A percentile compares a stretch with the other conserved stretches of the same genome.
Evolutionary conservation across 2,888 invertebrate genomes (phyloP).

Genomic region (Oegoconia quadripuncta): DNA sequence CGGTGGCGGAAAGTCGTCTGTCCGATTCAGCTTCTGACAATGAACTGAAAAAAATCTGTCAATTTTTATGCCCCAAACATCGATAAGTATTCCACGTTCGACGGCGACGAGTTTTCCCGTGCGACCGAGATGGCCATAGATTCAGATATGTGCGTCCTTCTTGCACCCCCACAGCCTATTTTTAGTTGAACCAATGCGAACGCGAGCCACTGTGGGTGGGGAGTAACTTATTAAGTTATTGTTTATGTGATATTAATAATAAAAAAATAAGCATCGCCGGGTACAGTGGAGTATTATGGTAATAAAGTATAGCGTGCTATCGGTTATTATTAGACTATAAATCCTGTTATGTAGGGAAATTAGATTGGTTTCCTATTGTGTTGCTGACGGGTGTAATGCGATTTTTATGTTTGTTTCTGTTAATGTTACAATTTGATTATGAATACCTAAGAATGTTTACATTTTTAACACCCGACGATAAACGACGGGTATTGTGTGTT

Average conservation of each 20-base stretch:
- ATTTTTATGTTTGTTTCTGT: slow-evolving; percentile 54
- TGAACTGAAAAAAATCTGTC: slow-evolving; percentile 79
- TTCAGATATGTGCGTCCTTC: slow-evolving; percentile 46
- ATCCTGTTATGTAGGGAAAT: slow-evolving; percentile 55
- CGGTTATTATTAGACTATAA: slow-evolving; percentile 57
- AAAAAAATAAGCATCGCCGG: slow-evolving; percentile 63
- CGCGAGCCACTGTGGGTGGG: slow-evolving; percentile 66
- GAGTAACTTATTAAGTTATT: slow-evolving; percentile 75
- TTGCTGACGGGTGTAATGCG: slow-evolving; percentile 43
- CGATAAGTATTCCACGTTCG: slow-evolving; percentile 75
- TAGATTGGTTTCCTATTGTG: slow-evolving; percentile 57
- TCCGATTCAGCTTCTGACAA: slow-evolving; percentile 51
- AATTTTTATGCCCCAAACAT: slow-evolving; percentile 79
- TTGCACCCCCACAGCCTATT: slow-evolving; percentile 72
- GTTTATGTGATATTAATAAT: slow-evolving; percentile 75
- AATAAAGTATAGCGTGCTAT: slow-evolving; percentile 49
- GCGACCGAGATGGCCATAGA: slow-evolving; percentile 38
- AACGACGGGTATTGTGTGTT: too few relatives aligned
- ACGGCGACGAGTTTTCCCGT: slow-evolving; percentile 67
- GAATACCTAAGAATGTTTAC: too few relatives aligned
- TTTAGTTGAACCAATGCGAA: slow-evolving; percentile 67
- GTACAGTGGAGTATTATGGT: slow-evolving; percentile 50
- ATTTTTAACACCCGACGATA: too few relatives aligned
- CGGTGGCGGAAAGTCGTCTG: slow-evolving; percentile 40
- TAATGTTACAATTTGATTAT: too few relatives aligned